Conservation (phyloP, 2,888 invertebrate species). For the Cyclophora punctaria region DNA sequence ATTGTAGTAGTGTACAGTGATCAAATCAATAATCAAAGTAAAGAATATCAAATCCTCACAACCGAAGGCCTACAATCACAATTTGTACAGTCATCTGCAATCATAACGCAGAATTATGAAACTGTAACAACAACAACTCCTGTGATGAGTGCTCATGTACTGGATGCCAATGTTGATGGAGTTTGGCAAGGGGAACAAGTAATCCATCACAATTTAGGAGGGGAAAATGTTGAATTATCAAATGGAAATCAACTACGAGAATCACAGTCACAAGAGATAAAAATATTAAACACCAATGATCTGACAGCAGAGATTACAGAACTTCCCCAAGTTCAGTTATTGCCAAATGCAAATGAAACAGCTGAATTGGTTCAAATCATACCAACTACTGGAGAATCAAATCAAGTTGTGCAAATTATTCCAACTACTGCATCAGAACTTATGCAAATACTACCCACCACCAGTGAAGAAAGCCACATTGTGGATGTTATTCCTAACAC, state of each 20-base stretch:
- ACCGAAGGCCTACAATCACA: slow-evolving; percentile 51
- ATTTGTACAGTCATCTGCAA: slow-evolving; percentile 56
- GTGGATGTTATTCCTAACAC: too few species aligned
- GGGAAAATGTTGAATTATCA: slow-evolving; percentile 22
- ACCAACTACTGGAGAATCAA: slow-evolving; percentile 10
- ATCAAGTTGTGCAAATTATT: slow-evolving; percentile 4
- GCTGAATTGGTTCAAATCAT: slow-evolving; percentile 1
- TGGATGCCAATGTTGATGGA: slow-evolving; percentile 41
- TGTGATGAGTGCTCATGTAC: slow-evolving; percentile 57
- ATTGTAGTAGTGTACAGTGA: slow-evolving; percentile 79
- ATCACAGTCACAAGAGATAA: slow-evolving; percentile 17
- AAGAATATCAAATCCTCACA: slow-evolving; percentile 68
- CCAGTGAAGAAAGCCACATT: too few species aligned
- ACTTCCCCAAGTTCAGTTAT: slow-evolving; percentile 34
- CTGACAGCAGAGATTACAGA: slow-evolving; percentile 9
- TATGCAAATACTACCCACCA: too few species aligned
- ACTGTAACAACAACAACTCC: slow-evolving; percentile 62
- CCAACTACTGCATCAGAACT: not conserved
- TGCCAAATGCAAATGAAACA: slow-evolving; percentile 17
- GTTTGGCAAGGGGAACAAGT: slow-evolving; percentile 39
- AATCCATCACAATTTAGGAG: slow-evolving; percentile 28
- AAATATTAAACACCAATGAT: slow-evolving; percentile 13
- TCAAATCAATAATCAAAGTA: slow-evolving; percentile 71
- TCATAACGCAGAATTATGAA: slow-evolving; percentile 59
- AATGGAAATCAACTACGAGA: slow-evolving; percentile 1